A percentile compares a stretch with the other conserved stretches of the same genome.
Conservation (phyloP, 1,140 invertebrate species). For the Pseudomyrmex flavicornis region DNA sequence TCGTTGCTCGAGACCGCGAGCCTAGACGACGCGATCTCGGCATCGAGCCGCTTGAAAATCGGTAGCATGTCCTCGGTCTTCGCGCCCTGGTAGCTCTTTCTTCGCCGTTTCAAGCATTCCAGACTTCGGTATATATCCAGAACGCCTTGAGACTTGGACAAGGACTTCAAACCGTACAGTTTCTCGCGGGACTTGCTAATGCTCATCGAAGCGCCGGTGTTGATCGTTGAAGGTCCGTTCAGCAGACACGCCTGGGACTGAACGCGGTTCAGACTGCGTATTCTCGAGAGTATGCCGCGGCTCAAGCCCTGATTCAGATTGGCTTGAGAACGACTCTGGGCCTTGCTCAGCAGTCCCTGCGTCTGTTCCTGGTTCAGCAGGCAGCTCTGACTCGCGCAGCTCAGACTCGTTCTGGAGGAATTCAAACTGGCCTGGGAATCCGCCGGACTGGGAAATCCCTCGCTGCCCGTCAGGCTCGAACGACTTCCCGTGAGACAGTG, state of each 20-base stretch:
- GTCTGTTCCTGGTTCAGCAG: conserved; percentile 84
- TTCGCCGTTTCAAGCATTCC: conserved; percentile 79
- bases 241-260: conserved; percentile 81
- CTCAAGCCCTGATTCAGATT: conserved; percentile 78
- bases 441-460: conserved; percentile 79
- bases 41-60: conserved; percentile 77
- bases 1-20: conserved; percentile 13
- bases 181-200: conserved; percentile 85
- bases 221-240: conserved; percentile 64
- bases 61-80: conserved; percentile 80
- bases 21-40: conserved; percentile 72
- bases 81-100: conserved; percentile 73
- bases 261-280: conserved; percentile 80
- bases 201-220: conserved; percentile 57
- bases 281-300: conserved; percentile 79
- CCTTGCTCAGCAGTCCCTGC: conserved; percentile 80
- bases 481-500: conserved; percentile 77
- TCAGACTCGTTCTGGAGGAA: conserved; percentile 80
- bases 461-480: conserved; percentile 82
- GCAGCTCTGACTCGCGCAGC: conserved; percentile 80
- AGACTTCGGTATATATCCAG: conserved; percentile 84
- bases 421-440: conserved; percentile 79
- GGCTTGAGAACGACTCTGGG: conserved; percentile 81
- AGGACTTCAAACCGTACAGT: conserved; percentile 84
- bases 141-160: conserved; percentile 87